Evolutionary conservation across 2,113 vertebrate genomes (phyloP).

Genomic region (Misgurnus anguillicaudatus): DNA sequence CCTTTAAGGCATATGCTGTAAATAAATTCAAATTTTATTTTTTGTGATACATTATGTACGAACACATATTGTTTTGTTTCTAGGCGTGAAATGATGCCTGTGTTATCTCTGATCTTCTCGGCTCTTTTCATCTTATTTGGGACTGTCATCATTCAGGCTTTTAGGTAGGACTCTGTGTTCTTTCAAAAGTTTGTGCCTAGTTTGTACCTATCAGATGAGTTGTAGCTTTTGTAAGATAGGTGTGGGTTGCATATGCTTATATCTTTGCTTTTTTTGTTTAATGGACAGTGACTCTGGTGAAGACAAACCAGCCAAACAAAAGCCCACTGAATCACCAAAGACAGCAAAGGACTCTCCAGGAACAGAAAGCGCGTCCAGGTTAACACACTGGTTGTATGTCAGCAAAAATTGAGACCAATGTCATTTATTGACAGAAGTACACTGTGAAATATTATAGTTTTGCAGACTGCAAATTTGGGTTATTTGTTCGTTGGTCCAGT

Average conservation of each 20-base stretch:
- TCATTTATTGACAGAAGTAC: too few relatives aligned
- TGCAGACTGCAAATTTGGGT: too few relatives aligned
- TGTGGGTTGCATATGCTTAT: not conserved
- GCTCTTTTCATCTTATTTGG: constrained; percentile 96
- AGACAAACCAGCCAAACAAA: constrained; percentile 76
- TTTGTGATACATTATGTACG: too few relatives aligned
- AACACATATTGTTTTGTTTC: not conserved
- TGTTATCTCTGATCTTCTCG: constrained; percentile 93
- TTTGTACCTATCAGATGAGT: not conserved
- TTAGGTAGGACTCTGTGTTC: constrained; percentile 79
- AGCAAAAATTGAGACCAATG: not conserved
- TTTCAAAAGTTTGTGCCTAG: not conserved
- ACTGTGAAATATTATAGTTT: too few relatives aligned
- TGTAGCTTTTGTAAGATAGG: not conserved
- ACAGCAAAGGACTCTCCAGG: constrained; percentile 69
- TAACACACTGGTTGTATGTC: not conserved
- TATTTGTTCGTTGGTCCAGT: not conserved
- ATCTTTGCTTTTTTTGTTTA: not conserved
- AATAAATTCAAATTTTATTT: too few relatives aligned
- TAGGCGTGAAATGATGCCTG: constrained; percentile 98
- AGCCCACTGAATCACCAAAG: constrained; percentile 72
- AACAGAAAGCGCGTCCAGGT: constrained; percentile 70
- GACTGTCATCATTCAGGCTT: constrained; percentile 92
- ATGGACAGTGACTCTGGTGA: constrained; percentile 84
- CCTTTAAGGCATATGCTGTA: not conserved